Evolutionary conservation across 2,797 vertebrate species (phyloP).

Genomic region (Acipenser ruthenus): DNA sequence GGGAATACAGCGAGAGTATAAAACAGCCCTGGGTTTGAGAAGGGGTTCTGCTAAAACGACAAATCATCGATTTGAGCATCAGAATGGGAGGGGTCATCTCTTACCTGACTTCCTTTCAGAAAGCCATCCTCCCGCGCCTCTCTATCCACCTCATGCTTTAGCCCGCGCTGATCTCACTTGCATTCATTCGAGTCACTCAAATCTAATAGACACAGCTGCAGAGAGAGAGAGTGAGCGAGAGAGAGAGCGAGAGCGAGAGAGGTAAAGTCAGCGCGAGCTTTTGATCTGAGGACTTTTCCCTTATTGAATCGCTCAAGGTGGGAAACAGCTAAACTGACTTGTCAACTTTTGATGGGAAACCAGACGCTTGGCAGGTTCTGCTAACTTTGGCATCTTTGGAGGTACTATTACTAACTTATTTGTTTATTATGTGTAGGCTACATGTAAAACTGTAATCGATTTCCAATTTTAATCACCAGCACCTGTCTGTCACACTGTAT

Average conservation of each 20-base stretch:
- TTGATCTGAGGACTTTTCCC: conserved; percentile 36
- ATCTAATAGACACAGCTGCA: neutral
- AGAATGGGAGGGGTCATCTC: conserved; percentile 62
- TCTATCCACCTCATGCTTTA: conserved; percentile 29
- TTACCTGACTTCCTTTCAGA: conserved; percentile 65
- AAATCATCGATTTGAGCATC: conserved; percentile 69
- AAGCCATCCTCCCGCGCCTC: conserved; percentile 48
- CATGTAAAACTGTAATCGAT: too few relatives aligned
- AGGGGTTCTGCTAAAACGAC: conserved; percentile 68
- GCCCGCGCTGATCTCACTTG: conserved; percentile 29
- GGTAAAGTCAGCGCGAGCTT: conserved; percentile 6
- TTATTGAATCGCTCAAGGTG: conserved; percentile 35
- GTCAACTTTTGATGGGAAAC: conserved; percentile 72
- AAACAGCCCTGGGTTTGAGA: conserved; percentile 49
- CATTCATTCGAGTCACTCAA: conserved; percentile 20
- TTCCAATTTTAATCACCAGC: too few relatives aligned
- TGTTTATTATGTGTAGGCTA: neutral
- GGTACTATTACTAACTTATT: conserved; percentile 36
- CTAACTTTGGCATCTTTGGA: conserved; percentile 49
- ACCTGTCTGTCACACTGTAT: too few relatives aligned
- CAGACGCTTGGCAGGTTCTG: conserved; percentile 48
- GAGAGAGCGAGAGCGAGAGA: too few relatives aligned
- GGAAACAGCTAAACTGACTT: conserved; percentile 36
- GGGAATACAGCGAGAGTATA: conserved; percentile 39
- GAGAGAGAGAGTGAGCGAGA: too few relatives aligned